Conservation (phyloP, 2,888 invertebrate species). For the Dysmachus trigonus region DNA sequence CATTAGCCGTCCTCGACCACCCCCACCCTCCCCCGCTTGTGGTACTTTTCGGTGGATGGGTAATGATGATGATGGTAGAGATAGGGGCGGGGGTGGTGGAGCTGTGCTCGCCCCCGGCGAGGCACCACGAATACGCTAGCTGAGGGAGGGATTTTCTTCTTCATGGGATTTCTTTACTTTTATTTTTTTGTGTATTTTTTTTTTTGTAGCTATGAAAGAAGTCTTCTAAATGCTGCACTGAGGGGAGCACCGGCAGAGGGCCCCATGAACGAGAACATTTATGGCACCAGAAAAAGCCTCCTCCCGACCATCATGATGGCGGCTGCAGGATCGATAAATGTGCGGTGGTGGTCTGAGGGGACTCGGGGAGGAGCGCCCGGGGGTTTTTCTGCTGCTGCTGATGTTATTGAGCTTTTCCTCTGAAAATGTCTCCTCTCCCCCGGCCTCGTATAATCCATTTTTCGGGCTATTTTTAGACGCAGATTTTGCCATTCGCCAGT, state of each 20-base stretch:
- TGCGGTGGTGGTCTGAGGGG: not conserved
- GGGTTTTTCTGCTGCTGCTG: slow-evolving; percentile 9
- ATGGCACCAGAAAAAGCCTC: slow-evolving; percentile 28
- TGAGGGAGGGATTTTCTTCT: slow-evolving; percentile 29
- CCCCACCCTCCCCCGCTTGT: slow-evolving; percentile 5
- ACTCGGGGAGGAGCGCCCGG: not conserved
- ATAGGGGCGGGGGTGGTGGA: not conserved
- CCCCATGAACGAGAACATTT: slow-evolving; percentile 22
- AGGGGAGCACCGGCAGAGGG: not conserved
- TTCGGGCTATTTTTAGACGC: slow-evolving; percentile 19
- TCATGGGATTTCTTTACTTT: slow-evolving; percentile 31
- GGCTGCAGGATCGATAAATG: slow-evolving; percentile 33
- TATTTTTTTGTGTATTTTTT: not conserved
- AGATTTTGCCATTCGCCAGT: not conserved
- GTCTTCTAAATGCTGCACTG: slow-evolving; percentile 42
- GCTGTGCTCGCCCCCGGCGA: not conserved
- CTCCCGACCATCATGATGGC: slow-evolving; percentile 20
- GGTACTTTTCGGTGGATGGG: slow-evolving; percentile 41
- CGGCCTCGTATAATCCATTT: not conserved
- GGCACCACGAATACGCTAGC: not conserved
- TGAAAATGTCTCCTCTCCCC: not conserved
- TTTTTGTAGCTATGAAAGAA: slow-evolving; percentile 27
- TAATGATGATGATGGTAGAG: slow-evolving; percentile 40
- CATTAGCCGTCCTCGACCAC: not conserved
- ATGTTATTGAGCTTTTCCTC: slow-evolving; percentile 22